Conservation (phyloP, 1,140 invertebrate genomes). For the Anastatus disparis region DNA sequence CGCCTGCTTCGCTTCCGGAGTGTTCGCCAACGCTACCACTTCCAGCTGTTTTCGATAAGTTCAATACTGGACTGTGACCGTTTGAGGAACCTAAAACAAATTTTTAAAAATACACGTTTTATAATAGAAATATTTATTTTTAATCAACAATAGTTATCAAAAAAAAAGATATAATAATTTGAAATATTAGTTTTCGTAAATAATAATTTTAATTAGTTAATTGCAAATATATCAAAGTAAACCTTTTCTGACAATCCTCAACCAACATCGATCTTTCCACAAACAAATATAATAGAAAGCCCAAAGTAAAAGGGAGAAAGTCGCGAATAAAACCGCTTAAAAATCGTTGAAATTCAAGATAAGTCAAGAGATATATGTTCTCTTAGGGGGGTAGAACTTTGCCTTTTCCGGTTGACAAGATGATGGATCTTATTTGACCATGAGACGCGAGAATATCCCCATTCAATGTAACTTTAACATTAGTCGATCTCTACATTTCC, state of each 20-base stretch:
- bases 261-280: slow-evolving; percentile 12
- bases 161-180: too few species aligned
- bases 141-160: too few species aligned
- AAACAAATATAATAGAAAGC: slow-evolving; percentile 26
- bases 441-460: slow-evolving; percentile 48
- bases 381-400: not conserved
- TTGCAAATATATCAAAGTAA: not conserved
- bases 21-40: slow-evolving; percentile 75
- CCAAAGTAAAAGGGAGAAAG: not conserved
- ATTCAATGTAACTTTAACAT: slow-evolving; percentile 53
- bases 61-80: slow-evolving; percentile 89
- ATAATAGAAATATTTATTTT: too few species aligned
- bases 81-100: slow-evolving; percentile 84
- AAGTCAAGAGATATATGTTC: slow-evolving; percentile 30
- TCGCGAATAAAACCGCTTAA: slow-evolving; percentile 13
- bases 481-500: slow-evolving; percentile 38
- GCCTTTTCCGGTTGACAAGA: slow-evolving; percentile 52
- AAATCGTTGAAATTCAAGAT: slow-evolving; percentile 38
- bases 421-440: slow-evolving; percentile 67
- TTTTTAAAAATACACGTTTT: too few species aligned
- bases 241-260: not conserved
- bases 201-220: too few species aligned
- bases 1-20: slow-evolving; percentile 72
- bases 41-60: slow-evolving; percentile 86
- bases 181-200: too few species aligned